Base-by-base conservation (phyloP, 2,113 vertebrate species). In the Gallinago paraguaiae region DNA sequence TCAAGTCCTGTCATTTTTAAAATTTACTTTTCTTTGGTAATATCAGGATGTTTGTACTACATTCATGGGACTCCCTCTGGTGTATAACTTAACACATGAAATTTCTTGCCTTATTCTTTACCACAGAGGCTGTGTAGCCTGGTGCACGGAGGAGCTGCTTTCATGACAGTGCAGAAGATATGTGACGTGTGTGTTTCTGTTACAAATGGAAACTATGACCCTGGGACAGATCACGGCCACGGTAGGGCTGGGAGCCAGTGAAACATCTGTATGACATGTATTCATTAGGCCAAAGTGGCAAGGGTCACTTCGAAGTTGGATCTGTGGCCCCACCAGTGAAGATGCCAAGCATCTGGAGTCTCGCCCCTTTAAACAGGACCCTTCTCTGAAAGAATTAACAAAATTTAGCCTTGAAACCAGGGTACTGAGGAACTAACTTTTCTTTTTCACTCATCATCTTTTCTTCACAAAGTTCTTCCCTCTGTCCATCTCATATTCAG, bases 1-100 rank as follows among this genome's bases (percentile, higher is more conserved):
- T 96, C 85, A 88, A 93, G 87, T 65, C 51, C 79, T 82, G 81
- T 93, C 85, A 95, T 92, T 97, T 96, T 96, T 96, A 39, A 92
- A 97, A 98, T 96, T 97, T 83, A 95, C 97, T 98, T 98, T 97
- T 97, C 94, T 96, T 97, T 94, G 83, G 85, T 95, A 96, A 69
- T 96, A 95, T 96, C 91, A 82, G 92, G 69, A 85, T 97, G 92
- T 97, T 98, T 97, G 92, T 97, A 96, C 89, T 97, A 95, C 93
- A 97, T 98, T 98, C 97, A 83, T 92, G 97, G 97, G 95, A 98
- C 98, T 98, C 97, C 97, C 97, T 98, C 97, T 98, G 97, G 96
- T 98, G 97, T 98, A 98, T 97, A 97, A 98, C 86, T 96, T 96
- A 93, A 97, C 88, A 97, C 96, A 98, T 98, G 92, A 97, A 97